These are phyloP conservation scores for Mustela nigripes DNA, from an alignment of 2,113 vertebrate species.

Conservation along the genomic window DNA sequence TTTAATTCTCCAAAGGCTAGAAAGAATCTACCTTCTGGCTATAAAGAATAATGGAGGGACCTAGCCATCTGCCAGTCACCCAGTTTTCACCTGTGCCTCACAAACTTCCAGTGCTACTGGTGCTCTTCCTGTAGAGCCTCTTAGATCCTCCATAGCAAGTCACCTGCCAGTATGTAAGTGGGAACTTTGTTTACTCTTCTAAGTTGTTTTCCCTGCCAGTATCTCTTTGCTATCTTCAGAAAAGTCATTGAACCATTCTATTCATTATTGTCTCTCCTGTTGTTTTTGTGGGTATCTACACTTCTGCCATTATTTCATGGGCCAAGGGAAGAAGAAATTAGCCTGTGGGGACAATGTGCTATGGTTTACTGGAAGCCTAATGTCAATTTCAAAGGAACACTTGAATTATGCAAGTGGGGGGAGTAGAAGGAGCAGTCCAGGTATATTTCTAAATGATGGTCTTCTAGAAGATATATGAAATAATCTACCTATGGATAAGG, in stretches of 20 bases:
- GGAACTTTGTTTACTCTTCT: background rate
- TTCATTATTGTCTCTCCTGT: background rate
- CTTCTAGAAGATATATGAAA: background rate
- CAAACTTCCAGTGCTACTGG: too few species aligned
- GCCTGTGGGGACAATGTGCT: background rate
- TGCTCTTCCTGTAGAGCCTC: background rate
- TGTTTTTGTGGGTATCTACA: background rate
- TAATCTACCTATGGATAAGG: background rate
- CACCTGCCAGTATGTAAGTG: background rate
- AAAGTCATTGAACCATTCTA: background rate
- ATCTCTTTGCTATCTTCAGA: background rate
- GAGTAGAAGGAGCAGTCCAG: background rate
- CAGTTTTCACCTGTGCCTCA: background rate
- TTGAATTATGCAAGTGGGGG: background rate
- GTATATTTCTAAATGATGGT: background rate
- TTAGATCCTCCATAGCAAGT: background rate
- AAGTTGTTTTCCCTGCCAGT: background rate
- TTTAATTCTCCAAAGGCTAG: background rate
- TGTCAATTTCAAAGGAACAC: background rate
- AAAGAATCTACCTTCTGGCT: background rate
- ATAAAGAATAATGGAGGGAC: background rate
- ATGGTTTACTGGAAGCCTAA: background rate
- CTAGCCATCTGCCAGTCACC: background rate
- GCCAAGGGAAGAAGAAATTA: background rate
- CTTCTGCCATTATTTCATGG: background rate